Conservation (phyloP, 2,888 invertebrate species). For the Agrilus biguttatus region DNA sequence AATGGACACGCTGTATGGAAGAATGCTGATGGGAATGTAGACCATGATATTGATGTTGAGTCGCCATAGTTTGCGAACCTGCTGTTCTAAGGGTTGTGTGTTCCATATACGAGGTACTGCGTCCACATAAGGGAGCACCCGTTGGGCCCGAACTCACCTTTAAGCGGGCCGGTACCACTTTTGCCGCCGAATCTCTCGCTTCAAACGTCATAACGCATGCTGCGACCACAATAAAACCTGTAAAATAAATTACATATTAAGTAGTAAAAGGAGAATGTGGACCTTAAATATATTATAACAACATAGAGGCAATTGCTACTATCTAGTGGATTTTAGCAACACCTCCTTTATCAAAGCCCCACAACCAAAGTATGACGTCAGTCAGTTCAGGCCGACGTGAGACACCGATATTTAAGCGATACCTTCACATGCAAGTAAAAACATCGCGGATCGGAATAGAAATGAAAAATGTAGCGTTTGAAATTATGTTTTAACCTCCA, state of each 20-base stretch:
- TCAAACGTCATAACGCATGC: conserved; percentile 99
- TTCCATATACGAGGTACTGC: conserved; percentile 10
- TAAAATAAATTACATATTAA: conserved; percentile 6
- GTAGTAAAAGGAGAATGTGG: too few species aligned
- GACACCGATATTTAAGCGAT: too few species aligned
- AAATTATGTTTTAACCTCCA: too few species aligned
- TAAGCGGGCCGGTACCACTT: conserved; percentile 70
- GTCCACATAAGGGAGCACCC: conserved; percentile 5
- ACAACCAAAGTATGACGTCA: too few species aligned
- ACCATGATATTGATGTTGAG: conserved; percentile 9
- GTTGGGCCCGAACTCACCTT: conserved; percentile 26
- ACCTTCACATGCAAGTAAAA: too few species aligned
- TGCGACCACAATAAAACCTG: conserved; percentile 89
- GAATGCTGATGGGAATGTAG: conserved; percentile 5
- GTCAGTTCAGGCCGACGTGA: too few species aligned
- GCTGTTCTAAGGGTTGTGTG: conserved; percentile 26
- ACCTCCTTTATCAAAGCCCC: too few species aligned
- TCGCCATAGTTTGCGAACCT: conserved; percentile 22
- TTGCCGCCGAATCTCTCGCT: conserved; percentile 85
- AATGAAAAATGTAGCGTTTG: too few species aligned
- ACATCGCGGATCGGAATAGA: too few species aligned
- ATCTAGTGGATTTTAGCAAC: too few species aligned
- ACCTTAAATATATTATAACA: too few species aligned
- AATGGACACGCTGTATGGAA: conserved; percentile 4
- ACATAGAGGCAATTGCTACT: too few species aligned